These are phyloP conservation scores for Tapera naevia DNA, from an alignment of 2,797 vertebrate genomes.

Conservation along the genomic window DNA sequence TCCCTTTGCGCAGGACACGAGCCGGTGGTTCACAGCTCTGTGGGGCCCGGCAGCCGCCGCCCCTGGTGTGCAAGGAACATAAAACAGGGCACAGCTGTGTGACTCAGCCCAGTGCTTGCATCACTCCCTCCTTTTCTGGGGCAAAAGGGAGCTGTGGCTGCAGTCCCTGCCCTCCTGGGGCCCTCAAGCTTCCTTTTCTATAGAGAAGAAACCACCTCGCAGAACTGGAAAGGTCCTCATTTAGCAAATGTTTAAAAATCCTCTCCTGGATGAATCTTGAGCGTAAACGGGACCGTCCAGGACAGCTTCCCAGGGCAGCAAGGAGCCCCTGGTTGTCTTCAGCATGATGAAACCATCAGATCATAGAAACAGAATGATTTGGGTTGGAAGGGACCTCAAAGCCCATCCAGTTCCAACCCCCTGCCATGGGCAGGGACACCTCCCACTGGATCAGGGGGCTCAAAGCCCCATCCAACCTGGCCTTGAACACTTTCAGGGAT, in stretches of 20 bases:
- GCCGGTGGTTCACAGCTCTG: rapidly evolving
- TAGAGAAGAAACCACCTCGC: background rate
- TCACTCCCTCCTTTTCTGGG: rapidly evolving
- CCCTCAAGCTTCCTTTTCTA: rapidly evolving
- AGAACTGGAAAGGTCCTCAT: rapidly evolving
- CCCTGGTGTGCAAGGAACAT: rapidly evolving
- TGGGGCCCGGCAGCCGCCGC: background rate
- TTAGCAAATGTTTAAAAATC: background rate
- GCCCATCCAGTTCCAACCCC: no score
- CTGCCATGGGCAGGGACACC: no score
- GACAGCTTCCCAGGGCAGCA: rapidly evolving
- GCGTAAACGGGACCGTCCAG: rapidly evolving
- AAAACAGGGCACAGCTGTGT: background rate
- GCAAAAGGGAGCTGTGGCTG: background rate
- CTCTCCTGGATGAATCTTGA: background rate
- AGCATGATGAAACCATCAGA: rapidly evolving
- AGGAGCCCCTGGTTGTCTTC: rapidly evolving
- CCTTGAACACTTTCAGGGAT: no score
- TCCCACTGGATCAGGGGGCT: no score
- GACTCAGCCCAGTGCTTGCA: background rate
- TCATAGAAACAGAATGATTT: no score
- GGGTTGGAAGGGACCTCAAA: no score
- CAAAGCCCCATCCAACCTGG: no score
- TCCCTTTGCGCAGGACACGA: rapidly evolving
- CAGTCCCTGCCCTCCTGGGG: background rate